phyloP scores from a whole-genome alignment of 2,888 invertebrate genomes.

The Biston stratarius region DNA sequence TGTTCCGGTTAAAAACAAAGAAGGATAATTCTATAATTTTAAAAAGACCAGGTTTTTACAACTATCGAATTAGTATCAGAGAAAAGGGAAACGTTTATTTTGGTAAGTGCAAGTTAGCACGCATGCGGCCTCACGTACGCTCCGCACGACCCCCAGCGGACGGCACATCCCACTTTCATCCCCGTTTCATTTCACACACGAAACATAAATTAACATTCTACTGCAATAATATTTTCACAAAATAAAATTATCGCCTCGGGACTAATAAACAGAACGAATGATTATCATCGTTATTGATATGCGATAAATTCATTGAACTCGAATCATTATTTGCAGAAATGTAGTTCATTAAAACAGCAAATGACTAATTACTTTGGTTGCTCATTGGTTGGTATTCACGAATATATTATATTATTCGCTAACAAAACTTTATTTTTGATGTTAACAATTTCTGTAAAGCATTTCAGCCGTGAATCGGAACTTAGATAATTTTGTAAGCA shows the following conservation, averaged over 20 bases:
- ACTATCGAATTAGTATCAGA: not conserved
- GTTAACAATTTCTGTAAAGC: slow-evolving; percentile 1
- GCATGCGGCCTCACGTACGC: slow-evolving; percentile 37
- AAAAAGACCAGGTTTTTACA: not conserved
- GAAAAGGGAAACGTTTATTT: slow-evolving; percentile 9
- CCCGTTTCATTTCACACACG: slow-evolving; percentile 31
- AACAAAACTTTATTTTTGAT: not conserved
- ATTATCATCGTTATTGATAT: slow-evolving; percentile 41
- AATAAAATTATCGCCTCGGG: slow-evolving; percentile 40
- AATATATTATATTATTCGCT: slow-evolving; percentile 5
- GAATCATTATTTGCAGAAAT: slow-evolving; percentile 21
- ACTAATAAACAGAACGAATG: slow-evolving; percentile 42
- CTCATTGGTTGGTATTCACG: slow-evolving; percentile 14
- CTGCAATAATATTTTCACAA: slow-evolving; percentile 37
- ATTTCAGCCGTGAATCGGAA: not conserved
- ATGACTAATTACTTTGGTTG: slow-evolving; percentile 30
- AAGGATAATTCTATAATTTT: too few relatives aligned
- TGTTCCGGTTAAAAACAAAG: too few relatives aligned
- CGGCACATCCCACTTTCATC: slow-evolving; percentile 14
- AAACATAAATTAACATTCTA: slow-evolving; percentile 39
- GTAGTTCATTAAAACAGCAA: slow-evolving; percentile 27
- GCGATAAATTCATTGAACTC: slow-evolving; percentile 20
- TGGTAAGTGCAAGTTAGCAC: slow-evolving; percentile 23
- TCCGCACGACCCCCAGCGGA: slow-evolving; percentile 38
- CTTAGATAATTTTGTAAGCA: not conserved